Percentiles rank a stretch among this genome's conserved stretches.
Evolutionary conservation across 2,888 invertebrate species (phyloP).

Genomic region (Tinea pellionella): DNA sequence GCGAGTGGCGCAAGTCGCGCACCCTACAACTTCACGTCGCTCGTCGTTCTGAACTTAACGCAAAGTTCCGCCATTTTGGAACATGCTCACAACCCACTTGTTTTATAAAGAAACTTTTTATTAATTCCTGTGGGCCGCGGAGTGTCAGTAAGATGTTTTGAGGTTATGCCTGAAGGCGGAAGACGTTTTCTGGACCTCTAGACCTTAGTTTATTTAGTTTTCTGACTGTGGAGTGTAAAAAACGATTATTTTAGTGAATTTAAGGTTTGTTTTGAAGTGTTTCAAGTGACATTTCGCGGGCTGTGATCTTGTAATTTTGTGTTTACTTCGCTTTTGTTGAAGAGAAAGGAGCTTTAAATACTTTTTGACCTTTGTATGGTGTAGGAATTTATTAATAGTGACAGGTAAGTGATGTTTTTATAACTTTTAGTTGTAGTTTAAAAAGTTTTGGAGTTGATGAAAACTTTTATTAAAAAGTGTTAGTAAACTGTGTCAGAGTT

Average conservation of each 20-base stretch:
- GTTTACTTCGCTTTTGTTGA: conserved; percentile 52
- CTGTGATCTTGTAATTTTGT: conserved; percentile 55
- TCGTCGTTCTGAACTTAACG: conserved; percentile 70
- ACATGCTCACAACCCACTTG: conserved; percentile 72
- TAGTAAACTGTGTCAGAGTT: background rate
- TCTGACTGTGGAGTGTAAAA: conserved; percentile 30
- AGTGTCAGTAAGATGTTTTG: conserved; percentile 70
- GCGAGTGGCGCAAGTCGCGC: conserved; percentile 50
- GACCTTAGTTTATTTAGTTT: conserved; percentile 27
- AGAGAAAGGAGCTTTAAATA: conserved; percentile 42
- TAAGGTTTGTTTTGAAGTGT: conserved; percentile 63
- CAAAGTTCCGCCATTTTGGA: conserved; percentile 72
- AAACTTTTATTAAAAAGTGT: conserved; percentile 51
- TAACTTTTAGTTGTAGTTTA: conserved; percentile 42
- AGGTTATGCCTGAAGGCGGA: conserved; percentile 61
- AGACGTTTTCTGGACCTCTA: conserved; percentile 45
- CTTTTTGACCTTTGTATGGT: conserved; percentile 44
- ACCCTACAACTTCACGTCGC: conserved; percentile 68
- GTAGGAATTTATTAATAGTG: conserved; percentile 29
- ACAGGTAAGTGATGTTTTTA: conserved; percentile 37
- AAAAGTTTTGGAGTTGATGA: conserved; percentile 24
- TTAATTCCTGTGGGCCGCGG: conserved; percentile 71
- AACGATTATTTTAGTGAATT: conserved; percentile 46
- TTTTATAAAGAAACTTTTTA: conserved; percentile 72
- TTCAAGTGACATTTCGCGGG: conserved; percentile 51